Evolutionary conservation across 2,888 invertebrate species (phyloP).

Genomic region (Lithosia quadra): DNA sequence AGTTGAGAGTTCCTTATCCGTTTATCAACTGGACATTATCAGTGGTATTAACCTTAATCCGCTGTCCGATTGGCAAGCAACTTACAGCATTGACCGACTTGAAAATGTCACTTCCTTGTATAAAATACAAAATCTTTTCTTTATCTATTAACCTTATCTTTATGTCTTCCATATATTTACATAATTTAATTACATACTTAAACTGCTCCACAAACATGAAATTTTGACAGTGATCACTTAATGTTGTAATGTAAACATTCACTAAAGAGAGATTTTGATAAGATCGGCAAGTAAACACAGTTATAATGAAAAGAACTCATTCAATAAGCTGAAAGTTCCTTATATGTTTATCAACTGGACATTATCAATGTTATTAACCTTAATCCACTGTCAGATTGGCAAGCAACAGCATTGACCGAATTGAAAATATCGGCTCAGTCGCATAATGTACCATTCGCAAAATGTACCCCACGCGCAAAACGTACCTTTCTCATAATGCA

Average conservation of each 20-base stretch:
- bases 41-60: not conserved
- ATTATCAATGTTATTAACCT: not conserved
- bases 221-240: no score
- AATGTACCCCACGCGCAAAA: no score
- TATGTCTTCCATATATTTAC: not conserved
- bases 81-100: not conserved
- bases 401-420: not conserved
- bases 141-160: not conserved
- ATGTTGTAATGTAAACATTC: no score
- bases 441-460: no score
- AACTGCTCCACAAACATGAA: no score
- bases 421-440: not conserved
- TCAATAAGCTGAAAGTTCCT: slow-evolving; percentile 5
- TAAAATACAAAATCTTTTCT: not conserved
- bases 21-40: slow-evolving; percentile 10
- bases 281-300: no score
- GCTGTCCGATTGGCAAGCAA: not conserved
- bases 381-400: not conserved
- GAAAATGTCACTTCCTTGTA: not conserved
- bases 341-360: slow-evolving; percentile 14
- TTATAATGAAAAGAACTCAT: slow-evolving; percentile 7
- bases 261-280: no score
- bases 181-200: no score
- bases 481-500: no score
- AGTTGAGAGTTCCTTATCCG: slow-evolving; percentile 11